These are phyloP conservation scores for Rhinoderma darwinii DNA, from an alignment of 2,113 vertebrate species.

Conservation along the genomic window DNA sequence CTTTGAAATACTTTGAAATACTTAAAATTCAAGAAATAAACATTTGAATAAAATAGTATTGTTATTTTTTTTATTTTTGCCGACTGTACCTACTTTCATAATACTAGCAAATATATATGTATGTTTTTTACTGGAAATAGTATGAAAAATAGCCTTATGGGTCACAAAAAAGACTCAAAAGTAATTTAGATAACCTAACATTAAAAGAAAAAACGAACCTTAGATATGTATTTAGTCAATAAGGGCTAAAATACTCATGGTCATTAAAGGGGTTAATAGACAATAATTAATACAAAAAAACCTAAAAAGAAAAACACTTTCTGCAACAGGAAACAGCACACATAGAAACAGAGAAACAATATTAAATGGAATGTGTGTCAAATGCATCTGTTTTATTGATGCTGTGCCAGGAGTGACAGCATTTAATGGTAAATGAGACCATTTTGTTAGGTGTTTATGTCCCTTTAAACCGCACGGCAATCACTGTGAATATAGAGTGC, in stretches of 20 bases:
- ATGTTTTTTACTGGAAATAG: too few relatives aligned
- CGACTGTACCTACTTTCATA: too few relatives aligned
- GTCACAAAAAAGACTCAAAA: not conserved
- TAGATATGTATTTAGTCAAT: not conserved
- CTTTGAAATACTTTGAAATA: too few relatives aligned
- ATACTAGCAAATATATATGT: too few relatives aligned
- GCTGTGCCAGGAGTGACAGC: constrained; percentile 10
- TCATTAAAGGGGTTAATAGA: not conserved
- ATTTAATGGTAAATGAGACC: constrained; percentile 28
- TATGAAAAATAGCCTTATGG: too few relatives aligned
- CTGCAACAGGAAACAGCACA: constrained; percentile 1
- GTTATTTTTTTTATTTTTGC: too few relatives aligned
- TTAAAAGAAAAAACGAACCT: not conserved
- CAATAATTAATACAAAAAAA: not conserved
- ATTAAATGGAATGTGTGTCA: constrained; percentile 26
- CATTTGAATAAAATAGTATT: too few relatives aligned
- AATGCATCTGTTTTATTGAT: constrained; percentile 18
- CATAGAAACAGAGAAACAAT: constrained; percentile 2
- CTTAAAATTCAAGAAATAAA: too few relatives aligned
- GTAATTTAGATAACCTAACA: not conserved
- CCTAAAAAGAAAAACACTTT: not conserved
- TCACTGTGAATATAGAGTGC: constrained; percentile 21
- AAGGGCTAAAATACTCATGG: not conserved
- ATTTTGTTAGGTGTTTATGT: constrained; percentile 38
- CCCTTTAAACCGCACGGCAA: constrained; percentile 34